Conservation (phyloP, 1,140 invertebrate genomes). For the Ostrea edulis region DNA sequence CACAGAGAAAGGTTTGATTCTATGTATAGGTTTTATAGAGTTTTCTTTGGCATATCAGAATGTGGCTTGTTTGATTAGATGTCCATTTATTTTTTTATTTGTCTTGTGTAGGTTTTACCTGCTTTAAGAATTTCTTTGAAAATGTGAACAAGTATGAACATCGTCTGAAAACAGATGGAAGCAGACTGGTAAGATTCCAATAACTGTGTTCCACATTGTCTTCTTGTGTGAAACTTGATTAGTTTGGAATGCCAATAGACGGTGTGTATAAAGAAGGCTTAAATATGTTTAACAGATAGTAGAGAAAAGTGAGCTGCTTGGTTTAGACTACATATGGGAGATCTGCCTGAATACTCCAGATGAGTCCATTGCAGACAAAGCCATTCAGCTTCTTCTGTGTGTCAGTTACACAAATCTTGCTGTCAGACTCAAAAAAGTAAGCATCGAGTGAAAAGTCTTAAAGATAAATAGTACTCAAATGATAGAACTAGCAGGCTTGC, state of each 20-base stretch:
- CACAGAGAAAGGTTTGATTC: constrained; percentile 74
- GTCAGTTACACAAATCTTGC: constrained; percentile 80
- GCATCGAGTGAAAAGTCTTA: not conserved
- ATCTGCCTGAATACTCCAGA: constrained; percentile 80
- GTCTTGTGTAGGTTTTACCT: constrained; percentile 78
- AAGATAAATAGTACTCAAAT: not conserved
- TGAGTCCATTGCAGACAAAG: constrained; percentile 79
- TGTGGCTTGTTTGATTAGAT: not conserved
- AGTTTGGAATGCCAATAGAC: not conserved
- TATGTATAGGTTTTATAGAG: not conserved
- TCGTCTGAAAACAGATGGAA: constrained; percentile 74
- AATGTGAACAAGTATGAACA: constrained; percentile 81
- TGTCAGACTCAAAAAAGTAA: constrained; percentile 79
- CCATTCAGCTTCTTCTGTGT: constrained; percentile 80
- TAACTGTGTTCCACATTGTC: not conserved
- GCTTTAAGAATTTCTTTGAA: constrained; percentile 82
- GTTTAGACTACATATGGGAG: constrained; percentile 82
- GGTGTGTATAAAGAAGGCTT: not conserved
- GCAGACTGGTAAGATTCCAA: constrained; percentile 62
- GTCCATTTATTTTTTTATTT: not conserved
- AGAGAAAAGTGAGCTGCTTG: constrained; percentile 80
- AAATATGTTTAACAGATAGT: constrained; percentile 75
- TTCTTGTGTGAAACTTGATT: not conserved
- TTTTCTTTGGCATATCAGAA: no score
- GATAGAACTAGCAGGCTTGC: not conserved